A percentile compares a stretch with the other conserved stretches of the same genome.
phyloP scores from a whole-genome alignment of 2,113 vertebrate genomes.

The Columba janthina region DNA sequence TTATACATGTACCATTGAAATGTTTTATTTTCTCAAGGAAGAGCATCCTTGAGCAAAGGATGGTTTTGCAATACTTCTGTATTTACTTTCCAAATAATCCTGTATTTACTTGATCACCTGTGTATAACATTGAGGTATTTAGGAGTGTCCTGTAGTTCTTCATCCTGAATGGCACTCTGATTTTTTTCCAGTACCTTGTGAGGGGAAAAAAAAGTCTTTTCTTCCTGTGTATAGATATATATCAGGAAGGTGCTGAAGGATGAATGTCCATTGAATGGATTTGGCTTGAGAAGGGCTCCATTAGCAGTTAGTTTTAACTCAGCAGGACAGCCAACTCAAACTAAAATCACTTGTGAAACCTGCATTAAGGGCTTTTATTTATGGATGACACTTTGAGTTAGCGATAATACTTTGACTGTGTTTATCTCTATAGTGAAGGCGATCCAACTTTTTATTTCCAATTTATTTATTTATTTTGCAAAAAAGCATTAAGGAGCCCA shows the following conservation, averaged over 20 bases:
- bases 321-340: not conserved
- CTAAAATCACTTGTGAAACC: not conserved
- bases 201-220: not conserved
- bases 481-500: rapidly evolving
- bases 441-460: not conserved
- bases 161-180: not conserved
- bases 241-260: not conserved
- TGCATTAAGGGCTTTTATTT: not conserved
- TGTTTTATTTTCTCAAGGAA: not conserved
- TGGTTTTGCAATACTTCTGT: not conserved
- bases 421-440: not conserved
- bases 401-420: not conserved
- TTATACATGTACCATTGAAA: not conserved
- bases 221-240: not conserved
- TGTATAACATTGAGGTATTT: not conserved
- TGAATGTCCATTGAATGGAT: not conserved
- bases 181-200: no score
- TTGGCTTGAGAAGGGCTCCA: not conserved
- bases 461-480: not conserved
- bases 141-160: not conserved
- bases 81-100: not conserved
- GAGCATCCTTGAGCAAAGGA: not conserved
- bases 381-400: not conserved
- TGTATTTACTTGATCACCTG: not conserved
- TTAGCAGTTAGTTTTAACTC: not conserved